Percentiles rank a stretch among this genome's conserved stretches.
Conservation (phyloP, 2,113 vertebrate genomes). For the Aythya baeri region DNA sequence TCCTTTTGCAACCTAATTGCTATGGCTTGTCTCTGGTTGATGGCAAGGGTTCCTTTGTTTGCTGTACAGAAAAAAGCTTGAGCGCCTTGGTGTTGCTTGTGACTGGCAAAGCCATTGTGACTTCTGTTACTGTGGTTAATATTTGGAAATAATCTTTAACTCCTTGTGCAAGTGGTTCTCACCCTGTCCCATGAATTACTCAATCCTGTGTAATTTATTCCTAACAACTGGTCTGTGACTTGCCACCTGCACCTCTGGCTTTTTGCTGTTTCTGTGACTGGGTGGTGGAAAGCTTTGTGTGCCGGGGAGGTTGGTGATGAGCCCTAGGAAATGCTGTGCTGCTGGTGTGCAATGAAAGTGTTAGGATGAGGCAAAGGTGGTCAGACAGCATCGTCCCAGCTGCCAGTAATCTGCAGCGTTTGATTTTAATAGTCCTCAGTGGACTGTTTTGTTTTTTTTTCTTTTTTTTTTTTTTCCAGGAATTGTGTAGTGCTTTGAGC, state of each 20-base stretch:
- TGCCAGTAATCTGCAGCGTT: not conserved
- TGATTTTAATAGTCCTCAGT: not conserved
- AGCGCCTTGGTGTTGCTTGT: not conserved
- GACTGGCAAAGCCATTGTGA: not conserved
- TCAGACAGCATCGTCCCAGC: not conserved
- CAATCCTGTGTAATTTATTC: not conserved
- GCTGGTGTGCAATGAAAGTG: not conserved
- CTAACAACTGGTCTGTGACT: fast-evolving
- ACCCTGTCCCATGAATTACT: not conserved
- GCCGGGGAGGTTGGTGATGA: not conserved
- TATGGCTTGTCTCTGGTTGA: not conserved
- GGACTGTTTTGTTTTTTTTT: not conserved
- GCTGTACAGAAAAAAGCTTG: not conserved
- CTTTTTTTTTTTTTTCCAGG: not conserved
- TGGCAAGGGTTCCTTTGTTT: not conserved
- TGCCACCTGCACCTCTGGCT: not conserved
- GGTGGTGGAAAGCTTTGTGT: not conserved
- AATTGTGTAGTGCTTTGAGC: not conserved
- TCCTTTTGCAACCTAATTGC: not conserved
- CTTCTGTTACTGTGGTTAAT: not conserved
- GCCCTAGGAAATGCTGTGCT: not conserved
- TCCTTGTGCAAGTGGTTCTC: not conserved
- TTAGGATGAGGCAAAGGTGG: not conserved
- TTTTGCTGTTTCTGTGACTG: not conserved
- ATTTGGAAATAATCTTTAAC: constrained; percentile 3